phyloP scores from a whole-genome alignment of 2,797 vertebrate species.

The Anabacerthia variegaticeps region DNA sequence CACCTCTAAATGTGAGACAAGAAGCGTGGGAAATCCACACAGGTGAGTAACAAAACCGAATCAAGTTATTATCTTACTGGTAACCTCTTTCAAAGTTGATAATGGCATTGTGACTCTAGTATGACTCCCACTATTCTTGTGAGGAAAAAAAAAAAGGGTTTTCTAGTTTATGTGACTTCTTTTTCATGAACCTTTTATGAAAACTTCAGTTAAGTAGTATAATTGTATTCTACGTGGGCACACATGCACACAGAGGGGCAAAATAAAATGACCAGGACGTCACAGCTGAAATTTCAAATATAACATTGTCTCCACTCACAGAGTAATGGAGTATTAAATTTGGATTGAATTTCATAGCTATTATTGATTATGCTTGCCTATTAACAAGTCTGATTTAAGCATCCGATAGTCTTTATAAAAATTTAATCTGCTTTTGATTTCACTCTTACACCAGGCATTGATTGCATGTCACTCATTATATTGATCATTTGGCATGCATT shows the following conservation, averaged over 20 bases:
- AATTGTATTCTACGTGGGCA: neutral
- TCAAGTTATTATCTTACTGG: neutral
- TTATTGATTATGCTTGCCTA: conserved; percentile 19
- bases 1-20: neutral
- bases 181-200: neutral
- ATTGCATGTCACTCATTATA: neutral
- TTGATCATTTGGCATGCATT: neutral
- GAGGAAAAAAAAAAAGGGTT: rapidly evolving
- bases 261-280: neutral
- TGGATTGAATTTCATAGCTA: neutral
- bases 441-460: neutral
- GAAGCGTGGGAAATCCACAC: rapidly evolving
- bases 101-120: neutral
- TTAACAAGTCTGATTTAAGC: conserved; percentile 17
- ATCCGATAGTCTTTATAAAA: neutral
- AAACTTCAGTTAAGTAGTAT: neutral
- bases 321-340: neutral
- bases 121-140: neutral
- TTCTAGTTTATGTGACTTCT: neutral
- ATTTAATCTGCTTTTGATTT: conserved; percentile 19
- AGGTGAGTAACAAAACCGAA: neutral
- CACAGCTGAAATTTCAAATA: neutral
- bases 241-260: rapidly evolving
- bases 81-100: neutral
- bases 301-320: neutral